These are phyloP conservation scores for Heliocidaris tuberculata DNA, from an alignment of 35 echinoderm and acorn worm species.

Conservation along the genomic window DNA sequence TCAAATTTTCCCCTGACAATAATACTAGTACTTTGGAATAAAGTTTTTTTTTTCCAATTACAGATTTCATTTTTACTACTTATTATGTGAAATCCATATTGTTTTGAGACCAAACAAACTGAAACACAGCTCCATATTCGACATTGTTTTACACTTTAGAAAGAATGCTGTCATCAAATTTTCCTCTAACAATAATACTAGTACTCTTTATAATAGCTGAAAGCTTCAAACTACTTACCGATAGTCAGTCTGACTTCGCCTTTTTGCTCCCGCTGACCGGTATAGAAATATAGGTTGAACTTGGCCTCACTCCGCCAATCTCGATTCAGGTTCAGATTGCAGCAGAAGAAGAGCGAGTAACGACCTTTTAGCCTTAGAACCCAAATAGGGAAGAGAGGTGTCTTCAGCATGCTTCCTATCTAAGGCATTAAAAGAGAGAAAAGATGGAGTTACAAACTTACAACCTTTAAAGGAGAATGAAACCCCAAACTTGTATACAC, in stretches of 20 bases:
- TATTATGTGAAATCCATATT: too few species aligned
- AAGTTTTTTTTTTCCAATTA: too few species aligned
- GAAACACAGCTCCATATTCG: too few species aligned
- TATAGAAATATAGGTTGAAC: slow-evolving; percentile 21
- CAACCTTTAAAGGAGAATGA: too few species aligned
- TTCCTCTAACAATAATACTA: background rate
- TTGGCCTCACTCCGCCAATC: slow-evolving; percentile 47
- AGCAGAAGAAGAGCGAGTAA: slow-evolving; percentile 62
- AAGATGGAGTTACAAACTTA: background rate
- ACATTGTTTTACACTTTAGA: too few species aligned
- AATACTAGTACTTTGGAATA: too few species aligned
- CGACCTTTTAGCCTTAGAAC: slow-evolving; percentile 55
- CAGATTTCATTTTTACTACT: too few species aligned
- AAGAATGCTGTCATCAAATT: too few species aligned
- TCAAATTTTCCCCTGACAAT: too few species aligned
- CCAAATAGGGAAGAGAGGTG: slow-evolving; percentile 70
- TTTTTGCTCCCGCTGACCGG: background rate
- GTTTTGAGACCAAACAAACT: too few species aligned
- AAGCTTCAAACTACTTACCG: background rate
- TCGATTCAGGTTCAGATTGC: slow-evolving; percentile 68
- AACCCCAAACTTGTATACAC: too few species aligned
- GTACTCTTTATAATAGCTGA: background rate
- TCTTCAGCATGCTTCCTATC: slow-evolving; percentile 83
- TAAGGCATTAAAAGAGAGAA: background rate
- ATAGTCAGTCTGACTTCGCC: background rate